These are phyloP conservation scores for Lerema accius DNA, from an alignment of 1,140 invertebrate species.

Conservation along the genomic window DNA sequence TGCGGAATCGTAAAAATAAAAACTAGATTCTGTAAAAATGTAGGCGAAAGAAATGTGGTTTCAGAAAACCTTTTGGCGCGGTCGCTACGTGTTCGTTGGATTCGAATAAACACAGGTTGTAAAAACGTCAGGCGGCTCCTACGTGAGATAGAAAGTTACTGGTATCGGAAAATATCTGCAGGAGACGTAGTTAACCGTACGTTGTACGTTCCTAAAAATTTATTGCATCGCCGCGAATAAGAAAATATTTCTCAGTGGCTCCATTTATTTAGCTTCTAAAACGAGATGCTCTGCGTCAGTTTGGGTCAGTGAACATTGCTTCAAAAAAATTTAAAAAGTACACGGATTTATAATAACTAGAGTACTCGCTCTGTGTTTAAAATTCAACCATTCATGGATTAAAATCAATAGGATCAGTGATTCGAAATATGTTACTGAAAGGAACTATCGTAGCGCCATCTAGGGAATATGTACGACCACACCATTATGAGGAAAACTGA, in stretches of 20 bases:
- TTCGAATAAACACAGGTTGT: constrained; percentile 28
- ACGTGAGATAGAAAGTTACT: constrained; percentile 31
- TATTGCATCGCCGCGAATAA: not conserved
- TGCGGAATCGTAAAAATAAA: not conserved
- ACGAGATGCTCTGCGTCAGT: too few relatives aligned
- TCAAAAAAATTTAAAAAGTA: too few relatives aligned
- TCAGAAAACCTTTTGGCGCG: constrained; percentile 15
- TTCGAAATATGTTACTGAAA: too few relatives aligned
- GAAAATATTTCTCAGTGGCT: too few relatives aligned
- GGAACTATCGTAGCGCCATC: too few relatives aligned
- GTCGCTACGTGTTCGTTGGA: constrained; percentile 7
- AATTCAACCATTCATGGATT: too few relatives aligned
- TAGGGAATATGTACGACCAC: too few relatives aligned
- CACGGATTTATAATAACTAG: not conserved
- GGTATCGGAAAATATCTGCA: constrained; percentile 28
- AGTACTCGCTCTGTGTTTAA: too few relatives aligned
- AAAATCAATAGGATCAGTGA: too few relatives aligned
- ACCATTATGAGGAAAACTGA: too few relatives aligned
- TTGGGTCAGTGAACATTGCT: too few relatives aligned
- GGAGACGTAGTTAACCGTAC: constrained; percentile 4
- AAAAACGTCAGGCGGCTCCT: constrained; percentile 22
- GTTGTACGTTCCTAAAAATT: constrained; percentile 7
- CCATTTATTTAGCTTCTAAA: too few relatives aligned
- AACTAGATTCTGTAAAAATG: not conserved
- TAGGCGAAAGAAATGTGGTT: constrained; percentile 4